phyloP scores from a whole-genome alignment of 2,797 vertebrate species.

The Brachyrhaphis roseni region DNA sequence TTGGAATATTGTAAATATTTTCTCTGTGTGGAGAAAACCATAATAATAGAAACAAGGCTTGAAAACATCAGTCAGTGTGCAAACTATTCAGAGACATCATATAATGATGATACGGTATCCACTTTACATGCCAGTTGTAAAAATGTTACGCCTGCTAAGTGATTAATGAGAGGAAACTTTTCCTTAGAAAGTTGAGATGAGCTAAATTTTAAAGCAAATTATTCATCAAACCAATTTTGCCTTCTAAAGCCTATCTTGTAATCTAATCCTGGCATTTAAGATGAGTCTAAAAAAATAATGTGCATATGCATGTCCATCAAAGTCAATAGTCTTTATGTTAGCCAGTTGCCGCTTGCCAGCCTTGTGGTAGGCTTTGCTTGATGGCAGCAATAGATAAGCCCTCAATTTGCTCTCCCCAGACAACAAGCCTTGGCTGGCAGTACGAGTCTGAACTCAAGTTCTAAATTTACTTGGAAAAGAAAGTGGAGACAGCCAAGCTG shows the following conservation, averaged over 20 bases:
- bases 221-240: slow-evolving; percentile 22
- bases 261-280: slow-evolving; percentile 23
- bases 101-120: neutral
- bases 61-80: neutral
- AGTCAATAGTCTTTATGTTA: slow-evolving; percentile 10
- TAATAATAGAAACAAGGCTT: neutral
- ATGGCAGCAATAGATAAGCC: slow-evolving; percentile 61
- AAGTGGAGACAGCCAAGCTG: slow-evolving; percentile 27
- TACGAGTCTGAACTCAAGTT: slow-evolving; percentile 58
- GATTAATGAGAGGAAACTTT: neutral
- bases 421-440: slow-evolving; percentile 39
- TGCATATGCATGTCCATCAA: slow-evolving; percentile 7
- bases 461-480: slow-evolving; percentile 55
- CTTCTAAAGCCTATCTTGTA: neutral
- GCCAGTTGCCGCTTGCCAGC: slow-evolving; percentile 19
- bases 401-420: slow-evolving; percentile 48
- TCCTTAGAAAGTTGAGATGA: neutral
- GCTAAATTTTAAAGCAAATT: slow-evolving; percentile 27
- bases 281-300: slow-evolving; percentile 10
- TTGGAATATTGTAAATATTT: neutral
- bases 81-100: neutral
- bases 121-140: neutral
- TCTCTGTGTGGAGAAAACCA: neutral
- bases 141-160: neutral
- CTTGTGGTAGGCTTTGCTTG: slow-evolving; percentile 27